Conservation (phyloP, 2,113 vertebrate species). For the Salminus brasiliensis region DNA sequence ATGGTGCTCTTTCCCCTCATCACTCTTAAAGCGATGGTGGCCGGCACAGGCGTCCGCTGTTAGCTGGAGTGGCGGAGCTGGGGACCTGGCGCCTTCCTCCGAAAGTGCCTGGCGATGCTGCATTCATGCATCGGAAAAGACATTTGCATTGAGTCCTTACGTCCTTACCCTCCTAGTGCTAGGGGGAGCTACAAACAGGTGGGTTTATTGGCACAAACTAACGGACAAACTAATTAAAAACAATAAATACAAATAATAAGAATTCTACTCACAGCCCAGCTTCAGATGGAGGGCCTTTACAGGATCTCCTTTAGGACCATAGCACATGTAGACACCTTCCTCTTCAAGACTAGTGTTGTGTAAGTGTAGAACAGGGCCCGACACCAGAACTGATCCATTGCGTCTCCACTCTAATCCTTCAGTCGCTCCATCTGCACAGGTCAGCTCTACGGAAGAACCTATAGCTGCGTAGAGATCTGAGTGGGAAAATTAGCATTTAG, state of each 20-base stretch:
- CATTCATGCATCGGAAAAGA: too few species aligned
- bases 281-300: conserved; percentile 29
- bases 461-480: conserved; percentile 50
- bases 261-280: conserved; percentile 52
- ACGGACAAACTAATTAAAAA: too few species aligned
- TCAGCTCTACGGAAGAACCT: conserved; percentile 49
- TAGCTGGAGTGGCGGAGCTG: too few species aligned
- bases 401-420: conserved; percentile 49
- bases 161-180: too few species aligned
- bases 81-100: too few species aligned
- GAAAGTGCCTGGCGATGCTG: too few species aligned
- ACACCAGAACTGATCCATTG: conserved; percentile 39
- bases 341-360: conserved; percentile 52
- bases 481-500: background rate
- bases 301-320: conserved; percentile 1
- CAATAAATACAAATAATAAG: background rate
- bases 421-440: conserved; percentile 18
- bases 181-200: too few species aligned
- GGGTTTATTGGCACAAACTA: too few species aligned
- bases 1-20: too few species aligned
- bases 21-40: too few species aligned
- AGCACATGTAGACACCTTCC: conserved; percentile 58
- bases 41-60: too few species aligned
- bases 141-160: too few species aligned
- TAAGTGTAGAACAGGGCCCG: conserved; percentile 35